Evolutionary conservation across 1,140 invertebrate genomes (phyloP).

Genomic region (Temnothorax longispinosus): DNA sequence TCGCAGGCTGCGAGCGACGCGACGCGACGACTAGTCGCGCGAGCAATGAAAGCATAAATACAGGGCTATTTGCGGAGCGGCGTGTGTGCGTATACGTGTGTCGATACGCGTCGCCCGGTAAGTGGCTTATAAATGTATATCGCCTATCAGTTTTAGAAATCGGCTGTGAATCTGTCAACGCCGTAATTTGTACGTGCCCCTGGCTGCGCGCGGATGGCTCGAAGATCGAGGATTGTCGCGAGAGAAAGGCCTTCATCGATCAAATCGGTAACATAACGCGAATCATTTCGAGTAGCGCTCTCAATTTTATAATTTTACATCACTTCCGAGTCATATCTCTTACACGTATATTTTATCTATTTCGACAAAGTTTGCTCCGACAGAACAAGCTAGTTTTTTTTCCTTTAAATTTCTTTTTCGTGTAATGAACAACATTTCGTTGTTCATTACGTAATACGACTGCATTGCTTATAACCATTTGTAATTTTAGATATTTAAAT

Average conservation of each 20-base stretch:
- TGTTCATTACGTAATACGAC: not conserved
- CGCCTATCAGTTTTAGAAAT: conserved; percentile 69
- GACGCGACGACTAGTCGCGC: conserved; percentile 59
- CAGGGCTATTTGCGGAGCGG: conserved; percentile 30
- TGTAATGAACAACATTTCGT: not conserved
- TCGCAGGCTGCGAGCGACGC: conserved; percentile 19
- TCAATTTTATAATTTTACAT: not conserved
- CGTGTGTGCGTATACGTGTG: conserved; percentile 44
- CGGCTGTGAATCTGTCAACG: conserved; percentile 66
- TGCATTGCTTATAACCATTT: not conserved
- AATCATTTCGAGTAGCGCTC: not conserved
- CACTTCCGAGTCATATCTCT: not conserved
- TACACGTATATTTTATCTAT: not conserved
- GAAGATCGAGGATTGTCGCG: conserved; percentile 12
- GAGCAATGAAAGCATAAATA: conserved; percentile 69
- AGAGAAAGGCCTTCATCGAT: conserved; percentile 11
- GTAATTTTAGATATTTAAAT: conserved; percentile 26
- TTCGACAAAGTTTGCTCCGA: not conserved
- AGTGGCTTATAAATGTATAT: conserved; percentile 71
- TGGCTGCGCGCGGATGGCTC: not conserved
- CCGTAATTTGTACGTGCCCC: conserved; percentile 69
- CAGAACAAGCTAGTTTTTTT: not conserved
- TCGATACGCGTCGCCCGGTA: conserved; percentile 56
- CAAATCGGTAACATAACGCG: conserved; percentile 39
- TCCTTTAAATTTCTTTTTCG: not conserved